A percentile compares a stretch with the other conserved stretches of the same genome.
These are phyloP conservation scores for Sphaeridia pumilis DNA, from an alignment of 2,888 invertebrate species.

Conservation along the genomic window DNA sequence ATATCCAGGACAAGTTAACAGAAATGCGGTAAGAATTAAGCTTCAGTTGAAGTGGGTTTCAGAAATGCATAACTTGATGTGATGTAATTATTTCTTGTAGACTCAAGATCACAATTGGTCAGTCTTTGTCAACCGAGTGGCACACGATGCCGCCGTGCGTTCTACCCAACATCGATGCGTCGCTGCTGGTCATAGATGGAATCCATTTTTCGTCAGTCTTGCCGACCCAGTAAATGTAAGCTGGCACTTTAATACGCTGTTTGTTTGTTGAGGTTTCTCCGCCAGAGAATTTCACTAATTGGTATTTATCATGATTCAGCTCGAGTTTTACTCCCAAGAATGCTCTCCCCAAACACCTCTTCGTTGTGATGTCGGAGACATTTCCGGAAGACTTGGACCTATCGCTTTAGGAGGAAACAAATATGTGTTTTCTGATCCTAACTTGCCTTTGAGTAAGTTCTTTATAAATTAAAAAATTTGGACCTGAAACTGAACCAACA, in stretches of 20 bases:
- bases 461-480: too few species aligned
- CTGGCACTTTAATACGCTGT: conserved; percentile 6
- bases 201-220: conserved; percentile 77
- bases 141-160: conserved; percentile 76
- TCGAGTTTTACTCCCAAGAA: conserved; percentile 70
- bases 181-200: conserved; percentile 84
- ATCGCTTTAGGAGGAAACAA: conserved; percentile 67
- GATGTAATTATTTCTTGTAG: conserved; percentile 41
- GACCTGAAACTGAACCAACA: too few species aligned
- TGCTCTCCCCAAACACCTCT: conserved; percentile 78
- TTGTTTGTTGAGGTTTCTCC: neutral
- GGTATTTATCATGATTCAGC: conserved; percentile 47
- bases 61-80: neutral
- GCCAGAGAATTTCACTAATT: neutral
- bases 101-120: conserved; percentile 79
- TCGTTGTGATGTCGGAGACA: conserved; percentile 81
- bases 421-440: conserved; percentile 68
- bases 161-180: conserved; percentile 70
- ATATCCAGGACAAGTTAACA: conserved; percentile 74
- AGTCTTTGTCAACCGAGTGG: conserved; percentile 72
- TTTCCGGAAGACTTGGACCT: conserved; percentile 70
- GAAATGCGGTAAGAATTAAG: conserved; percentile 53
- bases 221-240: conserved; percentile 77
- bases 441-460: conserved; percentile 59
- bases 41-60: neutral